Percentiles rank a stretch among this genome's conserved stretches.
These are phyloP conservation scores for Phyllotreta cruciferae DNA, from an alignment of 2,888 invertebrate genomes.

Conservation along the genomic window DNA sequence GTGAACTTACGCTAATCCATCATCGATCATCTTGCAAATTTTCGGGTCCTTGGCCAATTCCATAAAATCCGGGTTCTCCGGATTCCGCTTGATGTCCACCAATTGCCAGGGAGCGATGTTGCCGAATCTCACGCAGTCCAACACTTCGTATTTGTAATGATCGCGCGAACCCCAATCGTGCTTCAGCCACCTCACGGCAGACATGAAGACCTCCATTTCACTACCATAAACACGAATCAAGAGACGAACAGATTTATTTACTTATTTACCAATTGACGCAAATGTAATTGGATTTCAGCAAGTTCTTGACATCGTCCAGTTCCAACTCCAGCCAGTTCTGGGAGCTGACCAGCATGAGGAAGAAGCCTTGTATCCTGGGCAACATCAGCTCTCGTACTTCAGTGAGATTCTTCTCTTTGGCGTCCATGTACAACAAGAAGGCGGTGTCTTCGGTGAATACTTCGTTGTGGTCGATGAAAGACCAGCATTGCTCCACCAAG, in stretches of 20 bases:
- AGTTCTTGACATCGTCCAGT: constrained; percentile 70
- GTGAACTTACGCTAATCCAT: constrained; percentile 75
- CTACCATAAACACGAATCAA: constrained; percentile 51
- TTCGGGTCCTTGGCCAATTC: constrained; percentile 72
- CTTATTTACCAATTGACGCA: constrained; percentile 71
- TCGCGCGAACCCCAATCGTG: constrained; percentile 72
- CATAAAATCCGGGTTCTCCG: constrained; percentile 74
- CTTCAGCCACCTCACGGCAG: constrained; percentile 80
- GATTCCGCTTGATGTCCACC: constrained; percentile 77
- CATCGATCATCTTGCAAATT: constrained; percentile 80
- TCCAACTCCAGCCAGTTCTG: constrained; percentile 74
- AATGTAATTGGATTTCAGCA: constrained; percentile 76
- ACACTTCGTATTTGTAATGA: constrained; percentile 65
- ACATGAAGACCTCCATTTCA: constrained; percentile 81
- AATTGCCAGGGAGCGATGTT: constrained; percentile 82
- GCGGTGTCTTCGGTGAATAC: constrained; percentile 79
- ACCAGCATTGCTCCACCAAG: constrained; percentile 79
- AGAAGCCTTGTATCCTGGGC: constrained; percentile 77
- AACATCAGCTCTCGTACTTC: constrained; percentile 76
- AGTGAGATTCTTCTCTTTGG: constrained; percentile 63
- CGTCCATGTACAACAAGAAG: constrained; percentile 68
- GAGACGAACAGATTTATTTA: not conserved
- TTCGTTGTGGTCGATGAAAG: constrained; percentile 73
- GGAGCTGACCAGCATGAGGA: constrained; percentile 77
- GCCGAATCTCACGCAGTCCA: constrained; percentile 78